These are phyloP conservation scores for Hipposideros armiger DNA, from an alignment of 2,113 vertebrate genomes.

Conservation along the genomic window DNA sequence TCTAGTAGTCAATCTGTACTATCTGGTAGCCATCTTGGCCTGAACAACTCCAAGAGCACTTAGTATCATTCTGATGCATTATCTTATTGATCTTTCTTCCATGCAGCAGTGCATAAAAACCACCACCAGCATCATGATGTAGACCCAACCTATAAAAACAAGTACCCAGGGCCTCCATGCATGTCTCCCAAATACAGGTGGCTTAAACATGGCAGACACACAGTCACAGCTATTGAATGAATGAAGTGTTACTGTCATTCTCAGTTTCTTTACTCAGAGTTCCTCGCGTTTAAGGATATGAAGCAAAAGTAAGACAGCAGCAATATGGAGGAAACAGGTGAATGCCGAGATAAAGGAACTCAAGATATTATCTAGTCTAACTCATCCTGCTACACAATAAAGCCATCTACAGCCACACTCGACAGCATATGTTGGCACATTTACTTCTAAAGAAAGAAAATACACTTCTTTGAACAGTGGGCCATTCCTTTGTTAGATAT, in stretches of 20 bases:
- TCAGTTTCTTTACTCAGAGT: neutral
- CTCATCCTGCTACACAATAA: neutral
- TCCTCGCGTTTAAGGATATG: neutral
- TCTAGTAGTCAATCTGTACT: neutral
- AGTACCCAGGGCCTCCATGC: too few relatives aligned
- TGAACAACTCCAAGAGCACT: neutral
- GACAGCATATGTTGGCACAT: neutral
- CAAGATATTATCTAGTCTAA: neutral
- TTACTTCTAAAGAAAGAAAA: neutral
- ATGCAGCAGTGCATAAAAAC: neutral
- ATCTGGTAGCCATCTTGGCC: neutral
- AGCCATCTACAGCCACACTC: neutral
- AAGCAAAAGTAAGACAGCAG: neutral
- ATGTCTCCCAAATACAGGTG: neutral
- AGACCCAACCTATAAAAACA: neutral
- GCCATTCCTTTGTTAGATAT: neutral
- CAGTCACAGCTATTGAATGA: neutral
- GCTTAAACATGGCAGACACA: neutral
- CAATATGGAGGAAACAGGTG: neutral
- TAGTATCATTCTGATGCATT: neutral
- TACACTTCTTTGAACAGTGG: neutral
- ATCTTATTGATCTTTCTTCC: constrained; percentile 3
- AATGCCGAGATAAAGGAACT: neutral
- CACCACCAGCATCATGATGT: neutral
- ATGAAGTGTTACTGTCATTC: neutral